Conservation (phyloP, 2,797 vertebrate genomes). For the Sebastes kiyomatsui region DNA sequence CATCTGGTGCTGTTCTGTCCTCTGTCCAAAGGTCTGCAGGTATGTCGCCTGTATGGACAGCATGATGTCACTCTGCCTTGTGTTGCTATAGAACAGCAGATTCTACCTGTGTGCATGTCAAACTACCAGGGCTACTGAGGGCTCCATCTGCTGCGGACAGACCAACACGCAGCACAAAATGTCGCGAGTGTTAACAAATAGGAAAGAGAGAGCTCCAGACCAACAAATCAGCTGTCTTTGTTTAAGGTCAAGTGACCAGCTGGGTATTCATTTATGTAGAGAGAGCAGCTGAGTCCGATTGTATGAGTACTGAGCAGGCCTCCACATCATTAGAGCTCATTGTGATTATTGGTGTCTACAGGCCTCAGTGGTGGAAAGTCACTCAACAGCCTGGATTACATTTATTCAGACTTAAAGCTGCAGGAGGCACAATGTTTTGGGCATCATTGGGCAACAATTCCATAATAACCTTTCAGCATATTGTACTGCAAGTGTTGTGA, state of each 20-base stretch:
- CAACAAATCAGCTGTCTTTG: not conserved
- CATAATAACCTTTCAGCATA: too few relatives aligned
- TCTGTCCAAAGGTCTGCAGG: conserved; percentile 91
- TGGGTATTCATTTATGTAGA: not conserved
- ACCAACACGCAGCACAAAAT: not conserved
- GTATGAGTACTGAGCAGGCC: too few relatives aligned
- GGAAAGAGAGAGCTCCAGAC: too few relatives aligned
- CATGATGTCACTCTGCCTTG: not conserved
- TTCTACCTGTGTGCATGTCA: not conserved
- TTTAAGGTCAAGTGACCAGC: not conserved
- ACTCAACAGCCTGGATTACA: too few relatives aligned
- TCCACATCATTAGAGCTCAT: too few relatives aligned
- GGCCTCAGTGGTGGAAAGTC: too few relatives aligned
- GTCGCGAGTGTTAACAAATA: not conserved
- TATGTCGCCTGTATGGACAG: conserved; percentile 54
- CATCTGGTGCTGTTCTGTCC: conserved; percentile 92
- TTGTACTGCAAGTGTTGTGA: too few relatives aligned
- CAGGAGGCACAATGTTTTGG: too few relatives aligned
- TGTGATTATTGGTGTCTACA: too few relatives aligned
- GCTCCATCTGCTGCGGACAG: not conserved
- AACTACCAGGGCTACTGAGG: not conserved
- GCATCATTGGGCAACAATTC: too few relatives aligned
- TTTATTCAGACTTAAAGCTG: too few relatives aligned
- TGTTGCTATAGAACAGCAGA: not conserved
- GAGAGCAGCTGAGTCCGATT: not conserved